Base-by-base conservation (phyloP, 2,113 vertebrate genomes). In the Amia ocellicauda region DNA sequence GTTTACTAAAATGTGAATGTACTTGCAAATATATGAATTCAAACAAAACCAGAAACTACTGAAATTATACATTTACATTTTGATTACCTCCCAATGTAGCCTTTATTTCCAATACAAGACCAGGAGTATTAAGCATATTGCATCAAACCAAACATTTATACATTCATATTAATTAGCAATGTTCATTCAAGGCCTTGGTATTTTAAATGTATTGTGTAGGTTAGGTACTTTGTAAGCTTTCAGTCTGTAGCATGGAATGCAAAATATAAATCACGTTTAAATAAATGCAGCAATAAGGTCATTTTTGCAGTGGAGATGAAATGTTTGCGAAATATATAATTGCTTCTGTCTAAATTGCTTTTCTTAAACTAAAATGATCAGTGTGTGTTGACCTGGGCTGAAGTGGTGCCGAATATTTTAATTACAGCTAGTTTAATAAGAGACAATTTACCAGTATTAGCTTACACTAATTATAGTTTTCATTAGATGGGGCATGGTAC, bases 341-440 rank as follows among this genome's bases (percentile, higher is more conserved):
- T 51, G 49, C 49, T 51, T 51, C 16, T 3, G 2, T n/a, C 49
- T 51, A 51, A 51, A 51, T 22, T 51, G 5, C 17, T 8, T 8
- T 51, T 51, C 20, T 9, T 51, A 51, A 51, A 51, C 49, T 4
- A 51, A 51, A 51, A 51, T 51, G 16, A 51, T 51, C 20, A 51
- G 8, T 9, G 20, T 17, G 49, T 8, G 8, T 51, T 51, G 20
- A 51, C 49, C 49, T 51, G 16, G 2, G 49, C 16, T 51, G 20
- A 17, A 51, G 49, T 51, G 20, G 49, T 51, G 7, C 20, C 16
- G 17, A 7, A 17, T 50, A 20, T 51, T 22, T 51, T 51, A 51
- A 51, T 51, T 51, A 51, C 49, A 51, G 49, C 20, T 9, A 8
- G 17, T 51, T 51, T 51, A 51, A 14, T 51, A n/a, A 2, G 49